Evolutionary conservation across 2,113 vertebrate genomes (phyloP), one percentile per base, ranked within the genome.

Genomic region (Dicrurus megarhynchus): DNA sequence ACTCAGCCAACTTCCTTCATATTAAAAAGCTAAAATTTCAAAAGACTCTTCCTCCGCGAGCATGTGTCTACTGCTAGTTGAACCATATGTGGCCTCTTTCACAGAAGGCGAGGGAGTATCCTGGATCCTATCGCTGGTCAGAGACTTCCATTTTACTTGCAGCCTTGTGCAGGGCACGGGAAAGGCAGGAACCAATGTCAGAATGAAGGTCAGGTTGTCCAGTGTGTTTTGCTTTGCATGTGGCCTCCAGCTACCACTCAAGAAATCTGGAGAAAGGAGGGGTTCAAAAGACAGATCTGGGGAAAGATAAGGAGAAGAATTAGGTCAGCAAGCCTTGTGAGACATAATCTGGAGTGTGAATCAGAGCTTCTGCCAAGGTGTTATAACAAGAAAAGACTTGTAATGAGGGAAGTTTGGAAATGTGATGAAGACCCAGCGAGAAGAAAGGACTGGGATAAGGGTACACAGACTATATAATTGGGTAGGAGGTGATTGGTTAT

Each of bases 11-110:
- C 57, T 90, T 95, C 32, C 69, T 80, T 95, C 63, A 42, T 89
- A 90, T 73, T 87, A 80, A 87, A 91, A 76, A 83, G 78, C 37
- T 85, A 89, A 87, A 79, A 86, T 92, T 83, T 93, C 75, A 93
- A 85, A 93, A 85, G 39, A 28, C 7, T 79, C 30, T 87, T 94
- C 47, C 77, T 89, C 23, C 7, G 1, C 0, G 0, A 44, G 57
- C 91, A 69, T 73, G n/a, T 93, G 32, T 90, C 50, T 88, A 24
- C 35, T 90, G 46, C 37, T 88, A 32, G 46, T 60, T 86, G 71
- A 90, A 65, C 46, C 2, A 22, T 53, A 53, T 70, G 70, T 92
- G n/a, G 14, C 59, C 39, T 65, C 28, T 91, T 89, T 89, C 41
- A 82, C 53, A 71, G 57, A 57, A 75, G 41, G 28, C 75, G 21